A percentile compares a stretch with the other conserved stretches of the same genome.
phyloP scores from a whole-genome alignment of 1,140 invertebrate species.

The Antheraea mylitta region DNA sequence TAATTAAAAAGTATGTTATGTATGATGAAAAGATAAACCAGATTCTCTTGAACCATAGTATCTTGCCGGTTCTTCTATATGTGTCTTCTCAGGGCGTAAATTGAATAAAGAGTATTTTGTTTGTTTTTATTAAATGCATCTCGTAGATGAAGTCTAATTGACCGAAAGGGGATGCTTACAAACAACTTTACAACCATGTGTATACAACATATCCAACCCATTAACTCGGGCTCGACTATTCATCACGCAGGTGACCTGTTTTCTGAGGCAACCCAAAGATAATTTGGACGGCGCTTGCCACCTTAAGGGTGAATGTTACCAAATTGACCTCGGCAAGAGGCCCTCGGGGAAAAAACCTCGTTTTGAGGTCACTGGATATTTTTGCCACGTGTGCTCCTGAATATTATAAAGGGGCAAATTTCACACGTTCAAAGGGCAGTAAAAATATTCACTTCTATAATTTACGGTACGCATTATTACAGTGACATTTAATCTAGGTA shows the following conservation, averaged over 20 bases:
- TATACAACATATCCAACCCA: constrained; percentile 24
- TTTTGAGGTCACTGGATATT: constrained; percentile 56
- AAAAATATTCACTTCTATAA: constrained; percentile 38
- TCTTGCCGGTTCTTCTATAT: too few relatives aligned
- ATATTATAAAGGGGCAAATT: constrained; percentile 52
- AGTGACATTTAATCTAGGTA: constrained; percentile 22
- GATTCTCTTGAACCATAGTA: too few relatives aligned
- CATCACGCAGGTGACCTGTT: constrained; percentile 48
- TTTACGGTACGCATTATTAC: constrained; percentile 40
- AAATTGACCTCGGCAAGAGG: constrained; percentile 42
- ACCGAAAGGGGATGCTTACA: constrained; percentile 5
- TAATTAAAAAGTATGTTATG: too few relatives aligned
- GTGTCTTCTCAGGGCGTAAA: too few relatives aligned
- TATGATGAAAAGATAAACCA: too few relatives aligned
- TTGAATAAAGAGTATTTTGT: too few relatives aligned
- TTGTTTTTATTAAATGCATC: too few relatives aligned
- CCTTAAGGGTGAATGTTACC: constrained; percentile 45
- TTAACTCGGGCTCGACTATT: constrained; percentile 49
- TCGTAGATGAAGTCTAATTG: not conserved
- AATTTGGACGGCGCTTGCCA: constrained; percentile 42
- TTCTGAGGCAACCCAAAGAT: constrained; percentile 44
- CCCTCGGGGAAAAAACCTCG: constrained; percentile 34
- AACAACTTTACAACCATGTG: constrained; percentile 21
- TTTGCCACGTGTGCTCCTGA: constrained; percentile 41
- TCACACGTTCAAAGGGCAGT: constrained; percentile 45